phyloP scores from a whole-genome alignment of 2,113 vertebrate genomes.

The Cyphomyrus plagiostoma region DNA sequence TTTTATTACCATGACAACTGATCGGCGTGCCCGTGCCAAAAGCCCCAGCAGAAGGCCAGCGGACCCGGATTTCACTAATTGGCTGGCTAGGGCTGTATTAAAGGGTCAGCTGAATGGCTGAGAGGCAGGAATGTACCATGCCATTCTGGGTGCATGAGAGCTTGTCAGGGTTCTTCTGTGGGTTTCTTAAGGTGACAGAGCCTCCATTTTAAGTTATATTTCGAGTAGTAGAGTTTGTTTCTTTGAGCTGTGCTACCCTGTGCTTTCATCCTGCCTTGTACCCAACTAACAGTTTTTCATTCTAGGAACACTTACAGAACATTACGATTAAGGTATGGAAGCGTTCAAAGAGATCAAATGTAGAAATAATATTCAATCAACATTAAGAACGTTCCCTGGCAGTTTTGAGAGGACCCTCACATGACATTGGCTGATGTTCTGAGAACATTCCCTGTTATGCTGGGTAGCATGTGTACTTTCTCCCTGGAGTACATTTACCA shows the following conservation, averaged over 20 bases:
- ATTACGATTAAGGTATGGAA: not conserved
- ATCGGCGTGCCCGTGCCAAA: not conserved
- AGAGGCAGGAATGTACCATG: not conserved
- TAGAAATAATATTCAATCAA: not conserved
- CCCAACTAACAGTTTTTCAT: not conserved
- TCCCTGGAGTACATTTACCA: not conserved
- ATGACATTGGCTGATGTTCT: not conserved
- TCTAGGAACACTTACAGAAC: not conserved
- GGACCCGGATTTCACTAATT: not conserved
- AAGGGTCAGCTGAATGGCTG: not conserved
- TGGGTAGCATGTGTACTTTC: not conserved
- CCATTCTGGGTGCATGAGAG: not conserved
- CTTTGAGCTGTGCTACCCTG: not conserved
- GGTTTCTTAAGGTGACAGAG: not conserved
- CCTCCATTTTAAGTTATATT: not conserved
- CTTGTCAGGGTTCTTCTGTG: not conserved
- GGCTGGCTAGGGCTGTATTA: not conserved
- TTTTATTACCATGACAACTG: not conserved
- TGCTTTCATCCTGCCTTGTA: not conserved
- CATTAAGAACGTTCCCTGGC: not conserved
- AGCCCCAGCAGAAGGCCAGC: not conserved
- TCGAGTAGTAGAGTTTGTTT: not conserved
- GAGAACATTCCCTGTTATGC: not conserved
- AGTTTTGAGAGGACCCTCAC: not conserved
- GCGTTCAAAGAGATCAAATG: not conserved